Evolutionary conservation across 2,888 invertebrate genomes (phyloP).

Genomic region (Stenurella melanura): DNA sequence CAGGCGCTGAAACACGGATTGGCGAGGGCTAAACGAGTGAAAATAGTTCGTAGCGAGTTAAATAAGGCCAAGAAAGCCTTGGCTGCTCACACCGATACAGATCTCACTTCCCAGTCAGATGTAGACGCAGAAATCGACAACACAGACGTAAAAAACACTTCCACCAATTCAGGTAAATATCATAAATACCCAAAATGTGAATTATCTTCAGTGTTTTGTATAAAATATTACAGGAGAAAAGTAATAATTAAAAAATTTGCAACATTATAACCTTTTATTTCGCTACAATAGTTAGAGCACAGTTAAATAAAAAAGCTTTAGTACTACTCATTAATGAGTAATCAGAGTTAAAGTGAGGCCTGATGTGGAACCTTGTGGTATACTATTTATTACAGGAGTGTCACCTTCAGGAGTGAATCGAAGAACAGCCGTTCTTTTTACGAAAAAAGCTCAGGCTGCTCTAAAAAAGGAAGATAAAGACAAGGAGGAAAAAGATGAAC

Average conservation of each 20-base stretch:
- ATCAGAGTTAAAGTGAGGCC: not conserved
- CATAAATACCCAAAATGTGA: not conserved
- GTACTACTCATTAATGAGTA: not conserved
- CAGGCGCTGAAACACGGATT: slow-evolving; percentile 78
- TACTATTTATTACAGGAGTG: slow-evolving; percentile 57
- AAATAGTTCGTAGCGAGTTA: slow-evolving; percentile 77
- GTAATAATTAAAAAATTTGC: not conserved
- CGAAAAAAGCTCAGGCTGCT: slow-evolving; percentile 81
- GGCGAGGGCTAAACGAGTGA: slow-evolving; percentile 77
- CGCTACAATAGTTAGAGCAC: not conserved
- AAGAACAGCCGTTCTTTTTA: slow-evolving; percentile 86
- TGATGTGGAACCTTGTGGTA: slow-evolving; percentile 5
- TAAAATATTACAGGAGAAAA: not conserved
- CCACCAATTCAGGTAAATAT: slow-evolving; percentile 49
- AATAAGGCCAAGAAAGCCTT: slow-evolving; percentile 74
- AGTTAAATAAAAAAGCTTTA: not conserved
- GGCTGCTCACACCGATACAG: slow-evolving; percentile 55
- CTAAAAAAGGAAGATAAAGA: slow-evolving; percentile 70
- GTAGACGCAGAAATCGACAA: slow-evolving; percentile 54
- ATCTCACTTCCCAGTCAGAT: slow-evolving; percentile 69
- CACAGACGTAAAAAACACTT: slow-evolving; percentile 53
- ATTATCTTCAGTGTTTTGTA: not conserved
- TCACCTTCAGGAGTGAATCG: slow-evolving; percentile 81
- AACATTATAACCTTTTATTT: slow-evolving; percentile 1
- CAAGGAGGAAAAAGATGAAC: slow-evolving; percentile 72